Evolutionary conservation across 2,113 vertebrate species (phyloP), one percentile per base, ranked within the genome.

Genomic region (Plotosus lineatus): DNA sequence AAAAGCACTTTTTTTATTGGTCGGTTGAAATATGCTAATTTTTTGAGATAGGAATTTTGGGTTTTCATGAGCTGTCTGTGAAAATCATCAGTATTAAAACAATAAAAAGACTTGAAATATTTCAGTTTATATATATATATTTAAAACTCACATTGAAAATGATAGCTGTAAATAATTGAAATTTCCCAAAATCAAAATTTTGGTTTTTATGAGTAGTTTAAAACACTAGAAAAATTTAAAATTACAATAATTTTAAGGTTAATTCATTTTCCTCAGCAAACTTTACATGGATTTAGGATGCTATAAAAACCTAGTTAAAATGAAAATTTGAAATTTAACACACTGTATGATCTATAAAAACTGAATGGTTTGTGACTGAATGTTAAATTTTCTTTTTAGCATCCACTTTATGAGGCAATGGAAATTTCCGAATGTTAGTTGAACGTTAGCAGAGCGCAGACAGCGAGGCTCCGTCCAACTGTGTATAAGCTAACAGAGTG

Each of bases 381-480:
- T 2, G 14, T 0, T 26, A 33, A 15, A 14, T 17, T 33, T 17
- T 17, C 42, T 48, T n/a, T 48, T 42, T 21, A 19, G 55, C 26
- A 36, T 17, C 1, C 61, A 6, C 17, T 21, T 38, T 65, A 15
- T 38, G 33, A 15, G 65, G 21, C 14, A 42, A n/a, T 44, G 65
- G 65, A 68, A 12, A 38, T 66, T 23, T 40, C 36, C 3, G 36
- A 2, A 23, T 14, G 21, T 68, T 68, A 68, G 65, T 26, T 11
- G 23, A n/a, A 14, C 15, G 72, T 48, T 58, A 60, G 31, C 8
- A 15, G 9, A 38, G 44, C 50, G 26, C 66, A 80, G 73, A 80
- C 82, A 42, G 61, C 5, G 36, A 21, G 82, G 58, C 82, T 80
- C 82, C 78, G 75, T 15, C 72, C 12, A 40, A 28, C 31, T 19